Conservation (phyloP, 2,797 vertebrate genomes). For the Orestias chungarensis region DNA sequence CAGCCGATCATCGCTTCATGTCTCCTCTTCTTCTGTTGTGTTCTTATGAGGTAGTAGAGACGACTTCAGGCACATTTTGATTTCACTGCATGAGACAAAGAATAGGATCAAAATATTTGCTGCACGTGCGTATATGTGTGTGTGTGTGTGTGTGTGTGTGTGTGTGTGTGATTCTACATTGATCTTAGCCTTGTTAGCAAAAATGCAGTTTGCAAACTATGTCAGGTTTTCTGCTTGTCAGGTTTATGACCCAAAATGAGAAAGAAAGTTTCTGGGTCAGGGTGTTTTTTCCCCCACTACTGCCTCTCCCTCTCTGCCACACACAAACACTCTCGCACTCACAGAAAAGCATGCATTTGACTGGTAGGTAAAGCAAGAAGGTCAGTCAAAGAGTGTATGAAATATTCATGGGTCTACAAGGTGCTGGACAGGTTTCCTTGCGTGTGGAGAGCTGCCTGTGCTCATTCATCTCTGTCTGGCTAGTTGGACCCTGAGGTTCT, state of each 20-base stretch:
- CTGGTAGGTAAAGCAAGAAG: slow-evolving; percentile 39
- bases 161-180: slow-evolving; percentile 6
- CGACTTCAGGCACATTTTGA: slow-evolving; percentile 43
- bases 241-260: slow-evolving; percentile 54
- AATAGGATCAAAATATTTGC: slow-evolving; percentile 26
- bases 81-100: slow-evolving; percentile 17
- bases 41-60: slow-evolving; percentile 54
- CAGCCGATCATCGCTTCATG: slow-evolving; percentile 34
- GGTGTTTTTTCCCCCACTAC: slow-evolving; percentile 24
- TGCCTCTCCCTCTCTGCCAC: background rate
- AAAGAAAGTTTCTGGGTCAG: slow-evolving; percentile 51
- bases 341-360: slow-evolving; percentile 13
- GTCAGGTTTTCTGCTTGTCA: slow-evolving; percentile 28
- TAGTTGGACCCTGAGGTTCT: slow-evolving; percentile 24
- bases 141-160: no score
- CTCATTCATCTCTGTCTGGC: slow-evolving; percentile 57
- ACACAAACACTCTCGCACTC: background rate
- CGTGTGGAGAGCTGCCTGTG: slow-evolving; percentile 42
- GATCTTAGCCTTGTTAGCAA: slow-evolving; percentile 38
- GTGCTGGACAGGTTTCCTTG: slow-evolving; percentile 46
- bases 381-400: slow-evolving; percentile 60
- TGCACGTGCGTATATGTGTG: no score
- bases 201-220: slow-evolving; percentile 31
- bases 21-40: slow-evolving; percentile 50
- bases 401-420: slow-evolving; percentile 72